Evolutionary conservation across 2,797 vertebrate genomes (phyloP), one percentile per base, ranked within the genome.

Genomic region (Pantherophis alleghaniensis): DNA sequence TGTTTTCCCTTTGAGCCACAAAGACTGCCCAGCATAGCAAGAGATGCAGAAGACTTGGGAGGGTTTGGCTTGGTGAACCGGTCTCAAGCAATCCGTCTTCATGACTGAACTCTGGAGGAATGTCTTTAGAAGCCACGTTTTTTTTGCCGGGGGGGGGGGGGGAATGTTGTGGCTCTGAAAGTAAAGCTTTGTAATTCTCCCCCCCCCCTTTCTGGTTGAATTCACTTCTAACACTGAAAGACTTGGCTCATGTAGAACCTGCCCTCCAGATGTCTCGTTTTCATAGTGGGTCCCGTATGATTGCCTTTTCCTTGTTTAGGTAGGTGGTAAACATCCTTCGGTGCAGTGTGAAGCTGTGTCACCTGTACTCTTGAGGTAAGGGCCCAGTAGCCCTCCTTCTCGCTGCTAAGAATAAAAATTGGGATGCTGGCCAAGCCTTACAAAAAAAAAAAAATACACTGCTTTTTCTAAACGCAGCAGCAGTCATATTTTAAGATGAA

Each of bases 21-120:
- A 26, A 0, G 20, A 51, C 57, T 89, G 96, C 61, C 6, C 26
- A 0, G 0, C 61, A 26, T 60, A 16, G 26, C 92, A 90, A 56
- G 94, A 94, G 61, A 5, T 7, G 66, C 32, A 7, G 6, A n/a
- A 37, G 26, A 28, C 5, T 6, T 59, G 2, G 83, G 91, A 90
- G 92, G 87, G 16, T 90, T 96, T 96, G 96, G 92, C 91, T 94
- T 93, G 93, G 79, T 93, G 96, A 91, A 24, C 1, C 37, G 56
- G 0, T n/a, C 92, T 61, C 95, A 95, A 87, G 37, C 94, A 92
- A 92, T 95, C 87, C 0, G 1, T 95, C 83, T 94, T 91, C 94
- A 95, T 97, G 95, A 94, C 93, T 94, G 94, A 92, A 63, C 94
- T 91, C 87, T 51, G 26, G 94, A 63, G 93, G 93, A 18, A 93